A percentile compares a stretch with the other conserved stretches of the same genome.
Evolutionary conservation across 2,888 invertebrate genomes (phyloP).

Genomic region (Eucera pruinosa): DNA sequence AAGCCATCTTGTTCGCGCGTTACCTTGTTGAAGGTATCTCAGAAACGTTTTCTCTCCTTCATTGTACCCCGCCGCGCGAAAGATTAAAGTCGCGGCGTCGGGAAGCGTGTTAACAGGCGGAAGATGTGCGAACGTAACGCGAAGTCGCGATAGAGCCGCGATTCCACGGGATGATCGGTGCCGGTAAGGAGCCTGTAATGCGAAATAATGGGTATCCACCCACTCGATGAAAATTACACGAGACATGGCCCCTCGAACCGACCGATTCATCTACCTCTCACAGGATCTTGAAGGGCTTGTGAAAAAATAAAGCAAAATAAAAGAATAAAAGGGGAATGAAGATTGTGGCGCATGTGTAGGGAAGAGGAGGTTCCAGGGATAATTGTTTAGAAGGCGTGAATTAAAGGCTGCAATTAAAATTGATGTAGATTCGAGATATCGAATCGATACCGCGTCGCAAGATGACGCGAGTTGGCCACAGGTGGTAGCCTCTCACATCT

Average conservation of each 20-base stretch:
- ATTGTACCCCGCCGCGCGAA: neutral
- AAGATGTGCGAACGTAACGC: slow-evolving; percentile 56
- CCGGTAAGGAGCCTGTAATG: slow-evolving; percentile 71
- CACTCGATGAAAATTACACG: slow-evolving; percentile 74
- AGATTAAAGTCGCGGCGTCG: slow-evolving; percentile 30
- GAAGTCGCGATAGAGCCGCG: slow-evolving; percentile 57
- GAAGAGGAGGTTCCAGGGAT: slow-evolving; percentile 33
- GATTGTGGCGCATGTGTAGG: slow-evolving; percentile 18
- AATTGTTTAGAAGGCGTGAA: slow-evolving; percentile 67
- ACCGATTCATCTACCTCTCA: slow-evolving; percentile 19
- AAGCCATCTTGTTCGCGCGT: neutral
- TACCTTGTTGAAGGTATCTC: neutral
- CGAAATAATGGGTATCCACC: slow-evolving; percentile 76
- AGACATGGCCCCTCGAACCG: slow-evolving; percentile 49
- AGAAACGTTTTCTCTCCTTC: neutral
- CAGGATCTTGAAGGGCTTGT: slow-evolving; percentile 30
- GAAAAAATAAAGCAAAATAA: slow-evolving; percentile 19
- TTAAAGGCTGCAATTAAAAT: slow-evolving; percentile 67
- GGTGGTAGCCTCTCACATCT: slow-evolving; percentile 25
- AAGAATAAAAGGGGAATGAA: neutral
- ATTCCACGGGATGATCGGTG: slow-evolving; percentile 54
- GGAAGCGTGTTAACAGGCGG: slow-evolving; percentile 48
- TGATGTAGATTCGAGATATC: slow-evolving; percentile 46
- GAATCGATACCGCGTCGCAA: neutral
- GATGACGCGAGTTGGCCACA: slow-evolving; percentile 21